phyloP scores from a whole-genome alignment of 2,888 invertebrate genomes.

The Campoplex capitator region DNA sequence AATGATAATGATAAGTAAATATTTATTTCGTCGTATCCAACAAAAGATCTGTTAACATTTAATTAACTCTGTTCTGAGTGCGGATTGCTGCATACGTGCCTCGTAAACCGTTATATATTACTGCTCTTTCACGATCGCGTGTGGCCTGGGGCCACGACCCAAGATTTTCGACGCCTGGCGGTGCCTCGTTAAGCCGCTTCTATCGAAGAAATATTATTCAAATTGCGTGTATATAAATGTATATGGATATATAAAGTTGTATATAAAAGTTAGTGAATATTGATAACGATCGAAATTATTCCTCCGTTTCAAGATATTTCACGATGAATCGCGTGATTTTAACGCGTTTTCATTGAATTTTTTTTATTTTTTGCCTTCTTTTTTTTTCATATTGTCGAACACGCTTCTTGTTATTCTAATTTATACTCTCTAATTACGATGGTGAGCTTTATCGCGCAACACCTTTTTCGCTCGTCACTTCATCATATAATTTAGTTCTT shows the following conservation, averaged over 20 bases:
- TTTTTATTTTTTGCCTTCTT: background rate
- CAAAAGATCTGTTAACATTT: slow-evolving; percentile 44
- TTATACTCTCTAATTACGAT: slow-evolving; percentile 47
- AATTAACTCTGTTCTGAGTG: slow-evolving; percentile 36
- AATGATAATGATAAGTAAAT: slow-evolving; percentile 38
- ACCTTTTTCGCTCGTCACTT: slow-evolving; percentile 46
- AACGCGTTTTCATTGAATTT: slow-evolving; percentile 35
- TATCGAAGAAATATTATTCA: slow-evolving; percentile 59
- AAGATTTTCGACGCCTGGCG: slow-evolving; percentile 62
- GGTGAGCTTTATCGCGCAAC: slow-evolving; percentile 45
- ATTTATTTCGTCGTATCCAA: slow-evolving; percentile 31
- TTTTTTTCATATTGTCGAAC: slow-evolving; percentile 35
- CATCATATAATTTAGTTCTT: slow-evolving; percentile 23
- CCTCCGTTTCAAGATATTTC: slow-evolving; percentile 31
- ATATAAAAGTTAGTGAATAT: slow-evolving; percentile 6
- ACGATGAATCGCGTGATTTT: slow-evolving; percentile 45
- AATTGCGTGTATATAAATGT: slow-evolving; percentile 24
- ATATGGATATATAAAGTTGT: background rate
- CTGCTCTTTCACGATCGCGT: slow-evolving; percentile 56
- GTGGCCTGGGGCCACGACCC: slow-evolving; percentile 55
- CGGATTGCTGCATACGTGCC: slow-evolving; percentile 32
- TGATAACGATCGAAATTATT: slow-evolving; percentile 50
- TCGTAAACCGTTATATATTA: slow-evolving; percentile 44
- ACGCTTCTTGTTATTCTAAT: slow-evolving; percentile 44
- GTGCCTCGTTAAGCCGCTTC: slow-evolving; percentile 61